phyloP scores from a whole-genome alignment of 2,888 invertebrate species.

The Andrena marginata region DNA sequence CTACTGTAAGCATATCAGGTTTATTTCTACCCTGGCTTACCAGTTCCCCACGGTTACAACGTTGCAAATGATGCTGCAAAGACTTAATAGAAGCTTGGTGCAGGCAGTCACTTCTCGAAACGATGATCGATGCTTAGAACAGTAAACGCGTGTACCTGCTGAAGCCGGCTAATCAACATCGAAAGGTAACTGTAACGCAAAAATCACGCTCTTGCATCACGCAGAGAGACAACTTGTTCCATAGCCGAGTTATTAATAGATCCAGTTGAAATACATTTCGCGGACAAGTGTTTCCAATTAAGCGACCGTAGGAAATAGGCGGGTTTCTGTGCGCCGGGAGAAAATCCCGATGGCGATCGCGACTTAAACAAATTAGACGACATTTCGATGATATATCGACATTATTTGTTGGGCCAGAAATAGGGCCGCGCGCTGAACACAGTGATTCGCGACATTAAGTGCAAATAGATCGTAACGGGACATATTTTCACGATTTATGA shows the following conservation, averaged over 20 bases:
- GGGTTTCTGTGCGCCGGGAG: conserved; percentile 1
- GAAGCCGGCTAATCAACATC: conserved; percentile 7
- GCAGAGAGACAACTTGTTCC: conserved; percentile 14
- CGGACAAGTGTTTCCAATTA: conserved; percentile 40
- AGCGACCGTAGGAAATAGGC: conserved; percentile 32
- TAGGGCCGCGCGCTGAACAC: not conserved
- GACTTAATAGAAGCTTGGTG: conserved; percentile 3
- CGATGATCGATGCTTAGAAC: not conserved
- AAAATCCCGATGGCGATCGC: conserved; percentile 25
- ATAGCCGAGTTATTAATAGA: conserved; percentile 50
- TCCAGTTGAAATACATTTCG: conserved; percentile 34
- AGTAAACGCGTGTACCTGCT: not conserved
- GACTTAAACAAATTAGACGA: conserved; percentile 60
- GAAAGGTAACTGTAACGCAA: not conserved
- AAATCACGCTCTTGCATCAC: conserved; percentile 18
- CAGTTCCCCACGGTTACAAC: conserved; percentile 11
- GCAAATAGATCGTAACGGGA: not conserved
- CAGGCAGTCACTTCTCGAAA: not conserved
- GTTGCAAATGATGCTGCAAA: not conserved
- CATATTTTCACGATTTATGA: not conserved
- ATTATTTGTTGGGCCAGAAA: conserved; percentile 6
- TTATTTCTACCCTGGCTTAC: not conserved
- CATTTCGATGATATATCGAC: conserved; percentile 28
- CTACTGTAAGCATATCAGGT: conserved; percentile 4
- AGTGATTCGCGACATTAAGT: not conserved